These are phyloP conservation scores for Heteractis magnifica DNA, from an alignment of 92 coral and sea anemone genomes.

Conservation along the genomic window DNA sequence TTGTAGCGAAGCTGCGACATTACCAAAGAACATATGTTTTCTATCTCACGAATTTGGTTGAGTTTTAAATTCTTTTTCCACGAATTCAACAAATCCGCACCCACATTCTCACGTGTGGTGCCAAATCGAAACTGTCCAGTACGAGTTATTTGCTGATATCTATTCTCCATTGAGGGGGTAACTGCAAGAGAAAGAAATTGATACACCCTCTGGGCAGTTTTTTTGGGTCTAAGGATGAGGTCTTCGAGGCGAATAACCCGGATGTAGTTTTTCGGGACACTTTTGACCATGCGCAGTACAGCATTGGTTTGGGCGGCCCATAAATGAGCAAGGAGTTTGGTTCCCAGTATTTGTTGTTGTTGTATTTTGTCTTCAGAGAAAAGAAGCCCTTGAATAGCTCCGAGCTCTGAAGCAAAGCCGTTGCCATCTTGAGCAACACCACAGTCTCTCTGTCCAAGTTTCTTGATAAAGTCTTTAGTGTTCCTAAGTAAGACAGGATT, in stretches of 20 bases:
- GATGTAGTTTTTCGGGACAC: slow-evolving; percentile 39
- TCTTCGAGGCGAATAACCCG: slow-evolving; percentile 76
- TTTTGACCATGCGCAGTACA: slow-evolving; percentile 29
- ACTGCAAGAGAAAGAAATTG: slow-evolving; percentile 65
- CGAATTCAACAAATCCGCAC: slow-evolving; percentile 28
- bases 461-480: slow-evolving; percentile 29
- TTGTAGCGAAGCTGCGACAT: slow-evolving; percentile 55
- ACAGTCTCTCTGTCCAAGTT: slow-evolving; percentile 15
- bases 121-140: slow-evolving; percentile 53
- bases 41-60: slow-evolving; percentile 56
- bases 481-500: slow-evolving; percentile 43
- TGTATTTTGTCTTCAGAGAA: slow-evolving; percentile 26
- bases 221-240: slow-evolving; percentile 59
- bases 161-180: slow-evolving; percentile 67
- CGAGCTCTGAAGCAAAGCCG: slow-evolving; percentile 49
- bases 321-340: slow-evolving; percentile 64
- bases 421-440: slow-evolving; percentile 41
- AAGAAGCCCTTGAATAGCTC: slow-evolving; percentile 38
- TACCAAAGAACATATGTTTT: slow-evolving; percentile 65
- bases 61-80: slow-evolving; percentile 63
- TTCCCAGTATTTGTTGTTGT: slow-evolving; percentile 24
- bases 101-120: slow-evolving; percentile 57
- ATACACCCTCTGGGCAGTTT: slow-evolving; percentile 60
- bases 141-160: slow-evolving; percentile 50
- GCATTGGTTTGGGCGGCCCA: slow-evolving; percentile 79